Evolutionary conservation across 2,113 vertebrate genomes (phyloP), one percentile per base, ranked within the genome.

Genomic region (Euleptes europaea): DNA sequence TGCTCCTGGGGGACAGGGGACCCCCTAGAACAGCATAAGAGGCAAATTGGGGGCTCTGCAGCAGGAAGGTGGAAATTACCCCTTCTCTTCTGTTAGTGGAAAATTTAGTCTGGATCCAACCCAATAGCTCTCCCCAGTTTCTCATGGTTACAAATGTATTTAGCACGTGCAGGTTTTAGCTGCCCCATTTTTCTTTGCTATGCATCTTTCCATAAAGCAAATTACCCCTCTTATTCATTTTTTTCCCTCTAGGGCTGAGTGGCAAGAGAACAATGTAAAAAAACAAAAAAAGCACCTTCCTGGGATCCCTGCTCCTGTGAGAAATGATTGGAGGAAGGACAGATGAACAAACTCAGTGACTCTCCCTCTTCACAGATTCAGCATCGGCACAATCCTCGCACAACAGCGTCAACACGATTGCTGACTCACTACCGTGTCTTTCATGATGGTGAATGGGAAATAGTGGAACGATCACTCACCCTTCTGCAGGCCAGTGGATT

Each of bases 401-500:
- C 84, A 78, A 72, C 90, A 0, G 28, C 0, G 0, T 89, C 92
- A 0, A 70, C 89, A 0, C 0, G 78, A 54, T 70, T 93, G 81
- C 91, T 90, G 0, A 86, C 93, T 54, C 94, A 90, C 40, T 95
- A 93, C 87, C 94, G 94, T 38, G 90, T 92, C 80, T 96, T 96
- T 69, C 93, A 89, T 44, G 93, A 92, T 87, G 87, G 86, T 0
- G 95, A 96, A 72, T 93, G 94, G 92, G 92, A 94, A 83, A 86
- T 95, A 23, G 92, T 96, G 84, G 93, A 96, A 82, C 88, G 94
- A 63, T 95, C 93, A 33, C 90, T 96, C 83, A 88, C 78, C 70
- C 91, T 93, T 83, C 94, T 96, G 2, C 92, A 95, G 89, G 93
- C 92, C 89, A 92, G 94, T 4, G 95, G 93, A 88, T 96, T 96